Evolutionary conservation across 2,888 invertebrate genomes (phyloP).

Genomic region (Autographa pulchrina): DNA sequence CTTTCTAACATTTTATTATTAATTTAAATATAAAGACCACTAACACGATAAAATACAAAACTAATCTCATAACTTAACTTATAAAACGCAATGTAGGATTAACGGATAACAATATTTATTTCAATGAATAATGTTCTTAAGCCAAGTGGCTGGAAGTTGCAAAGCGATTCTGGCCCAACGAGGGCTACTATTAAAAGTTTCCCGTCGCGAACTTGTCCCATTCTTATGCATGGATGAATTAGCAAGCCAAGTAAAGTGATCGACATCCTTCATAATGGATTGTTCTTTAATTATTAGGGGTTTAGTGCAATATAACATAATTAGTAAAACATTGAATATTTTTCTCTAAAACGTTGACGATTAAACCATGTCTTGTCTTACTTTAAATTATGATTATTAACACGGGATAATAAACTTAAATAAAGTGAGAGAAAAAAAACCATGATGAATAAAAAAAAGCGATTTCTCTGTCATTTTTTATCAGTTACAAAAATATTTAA

Average conservation of each 20-base stretch:
- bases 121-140: constrained; percentile 50
- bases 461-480: no score
- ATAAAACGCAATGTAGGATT: constrained; percentile 30
- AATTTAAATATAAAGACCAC: no score
- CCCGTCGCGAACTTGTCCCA: constrained; percentile 64
- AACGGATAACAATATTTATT: constrained; percentile 50
- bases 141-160: constrained; percentile 61
- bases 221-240: constrained; percentile 76
- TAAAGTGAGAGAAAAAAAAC: no score
- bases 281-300: constrained; percentile 27
- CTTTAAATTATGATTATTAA: neutral
- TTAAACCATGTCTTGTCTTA: neutral
- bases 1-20: no score
- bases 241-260: constrained; percentile 59
- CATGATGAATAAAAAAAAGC: no score
- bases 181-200: constrained; percentile 74
- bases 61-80: neutral
- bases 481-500: no score
- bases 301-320: neutral
- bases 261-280: constrained; percentile 35
- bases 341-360: neutral
- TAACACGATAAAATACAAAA: neutral
- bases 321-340: no score
- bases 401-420: no score
- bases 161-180: constrained; percentile 65